Evolutionary conservation across 2,888 invertebrate genomes (phyloP), one percentile per base, ranked within the genome.

Genomic region (Synergus itoensis): DNA sequence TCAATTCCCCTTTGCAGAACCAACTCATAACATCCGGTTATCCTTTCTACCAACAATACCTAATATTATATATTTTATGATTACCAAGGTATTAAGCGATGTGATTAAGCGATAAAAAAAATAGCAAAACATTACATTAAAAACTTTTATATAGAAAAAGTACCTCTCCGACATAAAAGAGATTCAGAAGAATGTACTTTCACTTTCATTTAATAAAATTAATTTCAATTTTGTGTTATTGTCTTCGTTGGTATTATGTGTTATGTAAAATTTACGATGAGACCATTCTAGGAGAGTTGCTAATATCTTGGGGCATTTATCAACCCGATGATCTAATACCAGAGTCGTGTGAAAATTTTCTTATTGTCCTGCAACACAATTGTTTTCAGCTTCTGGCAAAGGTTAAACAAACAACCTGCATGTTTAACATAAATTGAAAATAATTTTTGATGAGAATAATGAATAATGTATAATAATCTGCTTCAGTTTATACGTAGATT

Each of bases 21-120:
- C 69, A 73, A 43, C 63, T 36, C 5, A 16, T 36, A 36, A 69
- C 45, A 28, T 48, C 69, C 69, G 45, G 69, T 69, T 73, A 73
- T 73, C 73, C 28, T 69, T 73, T 73, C 73, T 73, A 40, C n/a
- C 28, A 73, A 48, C n/a, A n/a, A n/a, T n/a, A n/a, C n/a, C n/a
- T n/a, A 69, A 69, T 69, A 48, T 69, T 73, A 53, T 9, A 21
- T 36, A 73, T 73, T 73, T 73, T 73, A 73, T 12, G 73, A 73
- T 73, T 53, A 53, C 9, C n/a, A 9, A 21, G 36, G 69, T 28
- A 48, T 53, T n/a, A n/a, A n/a, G n/a, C n/a, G n/a, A 53, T n/a
- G 36, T n/a, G n/a, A 36, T 73, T 73, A 16, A 36, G 36, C 0
- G 7, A 36, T 36, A 5, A 53, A 53, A 69, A 48, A 40, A 28